A percentile compares a stretch with the other conserved stretches of the same genome.
These are phyloP conservation scores for Hipposideros armiger DNA, from an alignment of 2,113 vertebrate species.

Conservation along the genomic window DNA sequence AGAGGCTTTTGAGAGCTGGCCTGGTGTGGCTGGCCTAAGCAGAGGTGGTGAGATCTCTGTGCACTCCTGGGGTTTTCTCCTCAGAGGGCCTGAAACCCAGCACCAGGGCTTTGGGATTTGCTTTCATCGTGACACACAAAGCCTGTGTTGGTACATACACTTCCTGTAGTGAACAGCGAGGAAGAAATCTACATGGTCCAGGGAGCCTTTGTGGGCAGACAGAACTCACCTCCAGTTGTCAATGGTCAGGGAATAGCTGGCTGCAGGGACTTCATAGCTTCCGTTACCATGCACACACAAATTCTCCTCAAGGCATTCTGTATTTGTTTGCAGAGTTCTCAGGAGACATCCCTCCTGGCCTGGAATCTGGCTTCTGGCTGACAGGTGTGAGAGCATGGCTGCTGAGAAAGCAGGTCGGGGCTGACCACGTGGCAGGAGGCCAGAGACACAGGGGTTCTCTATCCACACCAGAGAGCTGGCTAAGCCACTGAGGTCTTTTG, in stretches of 20 bases:
- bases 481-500: neutral
- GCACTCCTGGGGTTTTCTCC: slow-evolving; percentile 49
- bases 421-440: neutral
- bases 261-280: neutral
- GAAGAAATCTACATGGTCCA: slow-evolving; percentile 22
- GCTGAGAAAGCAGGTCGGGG: neutral
- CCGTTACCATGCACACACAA: too few relatives aligned
- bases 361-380: neutral
- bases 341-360: neutral
- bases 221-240: neutral
- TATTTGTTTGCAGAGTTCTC: neutral
- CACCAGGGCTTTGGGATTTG: slow-evolving; percentile 15
- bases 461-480: neutral
- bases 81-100: slow-evolving; percentile 67
- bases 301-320: neutral
- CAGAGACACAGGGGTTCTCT: neutral
- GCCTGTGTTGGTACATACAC: neutral
- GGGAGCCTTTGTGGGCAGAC: slow-evolving; percentile 26
- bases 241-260: neutral
- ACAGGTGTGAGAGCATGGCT: neutral
- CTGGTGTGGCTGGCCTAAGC: neutral
- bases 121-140: slow-evolving; percentile 36
- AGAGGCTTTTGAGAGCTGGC: slow-evolving; percentile 57
- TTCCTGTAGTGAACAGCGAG: neutral
- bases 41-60: slow-evolving; percentile 28